phyloP scores from a whole-genome alignment of 2,797 vertebrate species.

The Sorex maritimensis region DNA sequence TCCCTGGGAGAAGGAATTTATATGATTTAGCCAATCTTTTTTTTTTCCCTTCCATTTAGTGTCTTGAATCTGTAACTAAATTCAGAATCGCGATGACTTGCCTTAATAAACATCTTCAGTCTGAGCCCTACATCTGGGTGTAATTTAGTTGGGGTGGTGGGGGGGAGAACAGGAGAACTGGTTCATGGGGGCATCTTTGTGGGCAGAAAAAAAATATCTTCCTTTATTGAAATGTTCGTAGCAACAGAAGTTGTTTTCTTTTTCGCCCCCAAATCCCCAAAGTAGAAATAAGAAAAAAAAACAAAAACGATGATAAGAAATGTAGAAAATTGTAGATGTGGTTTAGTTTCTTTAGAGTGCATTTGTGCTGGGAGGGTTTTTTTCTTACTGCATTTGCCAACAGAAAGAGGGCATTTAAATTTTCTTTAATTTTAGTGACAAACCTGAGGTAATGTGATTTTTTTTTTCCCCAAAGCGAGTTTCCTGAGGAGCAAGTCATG shows the following conservation, averaged over 20 bases:
- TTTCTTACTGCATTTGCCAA: constrained; percentile 53
- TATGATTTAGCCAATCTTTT: constrained; percentile 24
- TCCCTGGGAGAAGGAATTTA: constrained; percentile 54
- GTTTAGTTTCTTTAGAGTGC: constrained; percentile 57
- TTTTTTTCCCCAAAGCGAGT: neutral
- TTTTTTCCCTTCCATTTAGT: neutral
- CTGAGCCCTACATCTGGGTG: constrained; percentile 64
- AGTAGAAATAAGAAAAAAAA: constrained; percentile 74
- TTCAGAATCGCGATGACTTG: constrained; percentile 74
- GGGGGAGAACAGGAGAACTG: constrained; percentile 60
- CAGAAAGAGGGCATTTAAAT: constrained; percentile 46
- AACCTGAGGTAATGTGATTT: constrained; percentile 49
- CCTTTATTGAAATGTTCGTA: constrained; percentile 83
- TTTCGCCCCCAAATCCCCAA: constrained; percentile 73
- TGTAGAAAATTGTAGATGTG: constrained; percentile 72
- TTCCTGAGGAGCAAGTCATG: constrained; percentile 70
- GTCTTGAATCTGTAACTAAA: constrained; percentile 75
- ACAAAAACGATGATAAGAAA: constrained; percentile 67
- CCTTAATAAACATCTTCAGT: constrained; percentile 77
- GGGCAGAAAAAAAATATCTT: constrained; percentile 77
- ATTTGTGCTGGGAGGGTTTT: constrained; percentile 63
- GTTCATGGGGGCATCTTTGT: constrained; percentile 77
- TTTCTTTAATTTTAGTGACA: constrained; percentile 36
- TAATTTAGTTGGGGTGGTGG: constrained; percentile 66
- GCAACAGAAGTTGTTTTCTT: constrained; percentile 84